Conservation (phyloP, 1,140 invertebrate species). For the Dolichoris vasculosae region DNA sequence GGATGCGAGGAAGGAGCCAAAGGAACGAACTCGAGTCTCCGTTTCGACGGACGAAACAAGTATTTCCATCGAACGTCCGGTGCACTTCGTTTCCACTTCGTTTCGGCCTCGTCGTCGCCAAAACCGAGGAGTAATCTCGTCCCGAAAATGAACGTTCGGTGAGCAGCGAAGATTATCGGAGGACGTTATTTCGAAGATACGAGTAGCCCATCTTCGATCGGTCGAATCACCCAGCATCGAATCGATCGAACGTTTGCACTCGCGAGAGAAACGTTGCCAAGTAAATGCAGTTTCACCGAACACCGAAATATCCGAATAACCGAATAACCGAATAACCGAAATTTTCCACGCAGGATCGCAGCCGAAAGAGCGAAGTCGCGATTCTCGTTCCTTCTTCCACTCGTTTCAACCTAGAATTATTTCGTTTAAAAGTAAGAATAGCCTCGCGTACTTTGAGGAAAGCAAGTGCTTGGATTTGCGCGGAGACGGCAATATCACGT, state of each 20-base stretch:
- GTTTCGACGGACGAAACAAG: too few relatives aligned
- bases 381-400: neutral
- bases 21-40: too few relatives aligned
- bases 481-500: neutral
- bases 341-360: neutral
- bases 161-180: neutral
- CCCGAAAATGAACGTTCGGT: neutral
- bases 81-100: neutral
- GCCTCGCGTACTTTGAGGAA: neutral
- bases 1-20: too few relatives aligned
- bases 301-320: too few relatives aligned
- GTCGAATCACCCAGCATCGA: too few relatives aligned
- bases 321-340: too few relatives aligned
- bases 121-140: neutral
- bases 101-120: neutral
- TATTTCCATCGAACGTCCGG: too few relatives aligned
- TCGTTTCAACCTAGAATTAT: neutral
- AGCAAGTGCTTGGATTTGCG: neutral
- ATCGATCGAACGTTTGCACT: neutral
- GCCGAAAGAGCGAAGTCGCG: too few relatives aligned
- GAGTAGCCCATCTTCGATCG: neutral
- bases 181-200: neutral
- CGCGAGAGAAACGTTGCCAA: neutral
- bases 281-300: too few relatives aligned
- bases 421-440: neutral